These are phyloP conservation scores for Malacoctenus gilli DNA, from an alignment of 2,797 vertebrate species.

Conservation along the genomic window DNA sequence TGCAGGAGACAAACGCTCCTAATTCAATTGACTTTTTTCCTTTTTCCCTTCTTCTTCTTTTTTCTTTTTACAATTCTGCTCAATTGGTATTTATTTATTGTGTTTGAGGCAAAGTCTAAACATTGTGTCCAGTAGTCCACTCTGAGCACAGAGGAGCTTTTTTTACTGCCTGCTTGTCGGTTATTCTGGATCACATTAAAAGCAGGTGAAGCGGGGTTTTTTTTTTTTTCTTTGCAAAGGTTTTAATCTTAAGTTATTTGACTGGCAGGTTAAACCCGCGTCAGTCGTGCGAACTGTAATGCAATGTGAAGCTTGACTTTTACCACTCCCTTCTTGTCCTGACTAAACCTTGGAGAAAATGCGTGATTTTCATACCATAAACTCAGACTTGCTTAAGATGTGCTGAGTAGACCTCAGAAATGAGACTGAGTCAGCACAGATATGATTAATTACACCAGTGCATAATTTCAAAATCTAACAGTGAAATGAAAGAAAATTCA, in stretches of 20 bases:
- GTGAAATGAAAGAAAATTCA: no score
- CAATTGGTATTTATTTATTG: background rate
- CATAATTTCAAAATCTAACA: background rate
- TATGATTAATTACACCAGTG: background rate
- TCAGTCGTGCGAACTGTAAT: slow-evolving; percentile 7
- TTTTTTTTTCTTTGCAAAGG: slow-evolving; percentile 4
- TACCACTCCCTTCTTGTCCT: background rate
- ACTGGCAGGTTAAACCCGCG: slow-evolving; percentile 10
- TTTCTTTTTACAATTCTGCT: slow-evolving; percentile 1
- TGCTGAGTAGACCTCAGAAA: no score
- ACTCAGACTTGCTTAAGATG: background rate
- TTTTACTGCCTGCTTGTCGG: background rate
- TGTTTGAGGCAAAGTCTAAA: slow-evolving; percentile 6
- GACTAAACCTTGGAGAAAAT: background rate
- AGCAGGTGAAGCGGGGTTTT: slow-evolving; percentile 27
- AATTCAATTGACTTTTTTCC: slow-evolving; percentile 8
- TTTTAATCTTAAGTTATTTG: slow-evolving; percentile 5
- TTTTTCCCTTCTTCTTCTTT: background rate
- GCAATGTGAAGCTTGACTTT: slow-evolving; percentile 12
- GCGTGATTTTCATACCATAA: background rate
- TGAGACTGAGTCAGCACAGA: background rate
- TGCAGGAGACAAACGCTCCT: slow-evolving; percentile 38
- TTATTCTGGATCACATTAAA: slow-evolving; percentile 26
- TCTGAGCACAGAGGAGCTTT: background rate
- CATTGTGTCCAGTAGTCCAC: background rate